Percentiles rank a stretch among this genome's conserved stretches.
phyloP scores from a whole-genome alignment of 2,113 vertebrate genomes.

The Archocentrus centrarchus region DNA sequence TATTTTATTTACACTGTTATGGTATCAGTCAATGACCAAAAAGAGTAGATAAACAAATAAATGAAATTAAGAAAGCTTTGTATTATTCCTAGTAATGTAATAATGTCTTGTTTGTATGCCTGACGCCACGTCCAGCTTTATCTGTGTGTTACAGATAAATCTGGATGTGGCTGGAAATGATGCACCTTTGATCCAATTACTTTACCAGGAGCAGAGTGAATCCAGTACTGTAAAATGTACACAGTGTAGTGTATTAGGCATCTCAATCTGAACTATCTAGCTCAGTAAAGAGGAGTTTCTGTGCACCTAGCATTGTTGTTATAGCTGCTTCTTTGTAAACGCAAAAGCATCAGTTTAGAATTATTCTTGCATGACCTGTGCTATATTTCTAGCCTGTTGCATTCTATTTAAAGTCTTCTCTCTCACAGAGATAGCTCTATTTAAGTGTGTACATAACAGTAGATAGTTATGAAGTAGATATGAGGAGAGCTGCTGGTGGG shows the following conservation, averaged over 20 bases:
- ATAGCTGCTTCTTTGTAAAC: not conserved
- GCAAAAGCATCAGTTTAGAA: not conserved
- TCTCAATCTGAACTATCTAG: not conserved
- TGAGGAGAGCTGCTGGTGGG: not conserved
- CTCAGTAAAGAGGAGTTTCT: not conserved
- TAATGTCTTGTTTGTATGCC: not conserved
- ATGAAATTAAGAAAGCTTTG: not conserved
- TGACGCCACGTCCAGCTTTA: not conserved
- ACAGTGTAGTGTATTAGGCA: accelerated
- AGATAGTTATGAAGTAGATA: not conserved
- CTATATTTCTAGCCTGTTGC: not conserved
- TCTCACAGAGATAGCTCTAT: conserved; percentile 44
- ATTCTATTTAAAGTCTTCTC: conserved; percentile 61
- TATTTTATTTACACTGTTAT: not conserved
- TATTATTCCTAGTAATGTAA: not conserved
- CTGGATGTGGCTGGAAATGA: not conserved
- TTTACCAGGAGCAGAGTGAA: not conserved
- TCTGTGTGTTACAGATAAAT: not conserved
- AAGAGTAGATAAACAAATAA: not conserved
- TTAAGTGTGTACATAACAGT: conserved; percentile 56
- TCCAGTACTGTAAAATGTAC: not conserved
- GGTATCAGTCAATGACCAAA: not conserved
- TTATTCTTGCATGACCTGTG: not conserved
- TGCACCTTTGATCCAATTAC: conserved; percentile 1
- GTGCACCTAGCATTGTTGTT: not conserved